A percentile compares a stretch with the other conserved stretches of the same genome.
These are phyloP conservation scores for Onychomys arenicola DNA, from an alignment of 2,797 vertebrate species.

Conservation along the genomic window DNA sequence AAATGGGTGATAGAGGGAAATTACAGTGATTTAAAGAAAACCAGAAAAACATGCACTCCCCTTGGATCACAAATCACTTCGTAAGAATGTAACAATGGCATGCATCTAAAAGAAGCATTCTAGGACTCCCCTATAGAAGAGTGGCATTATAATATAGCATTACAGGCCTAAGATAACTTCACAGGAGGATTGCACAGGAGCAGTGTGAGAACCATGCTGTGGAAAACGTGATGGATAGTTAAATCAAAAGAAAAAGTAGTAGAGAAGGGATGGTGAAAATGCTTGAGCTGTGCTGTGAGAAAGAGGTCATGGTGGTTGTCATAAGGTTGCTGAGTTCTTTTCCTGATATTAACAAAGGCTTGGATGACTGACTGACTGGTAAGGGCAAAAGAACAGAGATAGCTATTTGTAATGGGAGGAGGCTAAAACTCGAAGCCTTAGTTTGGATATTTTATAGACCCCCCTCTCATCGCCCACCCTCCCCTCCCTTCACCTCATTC, in stretches of 20 bases:
- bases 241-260: neutral
- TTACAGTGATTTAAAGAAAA: constrained; percentile 58
- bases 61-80: neutral
- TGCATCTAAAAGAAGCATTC: neutral
- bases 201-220: neutral
- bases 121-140: neutral
- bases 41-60: neutral
- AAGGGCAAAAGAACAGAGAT: neutral
- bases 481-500: neutral
- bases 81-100: constrained; percentile 34
- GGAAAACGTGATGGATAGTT: neutral
- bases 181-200: neutral
- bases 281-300: neutral
- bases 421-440: neutral
- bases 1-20: neutral
- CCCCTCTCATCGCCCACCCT: neutral
- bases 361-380: neutral
- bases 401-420: neutral
- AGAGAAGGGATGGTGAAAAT: neutral
- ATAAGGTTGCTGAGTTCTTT: no score
- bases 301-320: neutral
- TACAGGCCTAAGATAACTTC: neutral
- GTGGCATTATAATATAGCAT: neutral
- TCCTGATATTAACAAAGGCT: neutral
- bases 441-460: neutral